These are phyloP conservation scores for Machimus atricapillus DNA, from an alignment of 2,888 invertebrate species.

Conservation along the genomic window DNA sequence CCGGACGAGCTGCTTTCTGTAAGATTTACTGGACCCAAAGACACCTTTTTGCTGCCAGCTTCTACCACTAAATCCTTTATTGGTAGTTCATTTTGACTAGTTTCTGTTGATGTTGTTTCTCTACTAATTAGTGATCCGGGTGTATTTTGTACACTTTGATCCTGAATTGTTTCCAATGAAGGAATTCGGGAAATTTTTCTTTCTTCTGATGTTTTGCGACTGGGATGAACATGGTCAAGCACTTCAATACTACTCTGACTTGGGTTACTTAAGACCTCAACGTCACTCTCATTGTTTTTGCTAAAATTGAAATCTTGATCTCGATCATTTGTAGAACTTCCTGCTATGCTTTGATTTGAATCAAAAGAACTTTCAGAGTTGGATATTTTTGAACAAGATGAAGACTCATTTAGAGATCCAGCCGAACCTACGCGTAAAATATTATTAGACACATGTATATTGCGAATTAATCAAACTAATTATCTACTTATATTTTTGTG, in stretches of 20 bases:
- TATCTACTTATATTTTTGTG: constrained; percentile 59
- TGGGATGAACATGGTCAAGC: constrained; percentile 62
- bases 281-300: constrained; percentile 69
- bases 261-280: constrained; percentile 74
- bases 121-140: background rate
- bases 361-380: constrained; percentile 60
- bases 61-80: background rate
- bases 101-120: background rate
- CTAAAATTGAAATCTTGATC: constrained; percentile 53
- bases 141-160: constrained; percentile 51
- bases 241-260: constrained; percentile 76
- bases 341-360: constrained; percentile 61
- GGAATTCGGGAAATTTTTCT: constrained; percentile 61
- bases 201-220: constrained; percentile 64
- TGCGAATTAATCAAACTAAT: constrained; percentile 51
- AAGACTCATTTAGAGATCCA: constrained; percentile 61
- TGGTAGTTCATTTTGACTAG: background rate
- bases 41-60: background rate
- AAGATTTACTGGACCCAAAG: constrained; percentile 55
- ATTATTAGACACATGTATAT: background rate
- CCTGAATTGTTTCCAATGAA: constrained; percentile 63
- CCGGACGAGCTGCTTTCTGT: constrained; percentile 72
- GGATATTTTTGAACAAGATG: constrained; percentile 61
- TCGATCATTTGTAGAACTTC: constrained; percentile 59
- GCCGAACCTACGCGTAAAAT: constrained; percentile 59